Conservation (phyloP, 2,888 invertebrate species). For the Thera obeliscata region DNA sequence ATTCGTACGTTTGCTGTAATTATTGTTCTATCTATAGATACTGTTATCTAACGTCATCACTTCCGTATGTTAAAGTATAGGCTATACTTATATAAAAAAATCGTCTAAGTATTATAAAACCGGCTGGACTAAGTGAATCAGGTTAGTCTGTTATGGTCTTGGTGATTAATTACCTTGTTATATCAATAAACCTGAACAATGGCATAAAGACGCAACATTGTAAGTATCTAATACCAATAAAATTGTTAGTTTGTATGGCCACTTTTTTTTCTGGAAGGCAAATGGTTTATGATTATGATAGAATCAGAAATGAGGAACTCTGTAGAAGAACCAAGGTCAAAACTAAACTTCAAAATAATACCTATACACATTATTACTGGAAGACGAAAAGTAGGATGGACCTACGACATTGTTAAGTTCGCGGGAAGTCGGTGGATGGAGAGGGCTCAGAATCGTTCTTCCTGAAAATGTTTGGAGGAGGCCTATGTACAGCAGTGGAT, state of each 20-base stretch:
- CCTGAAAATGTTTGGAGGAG: too few species aligned
- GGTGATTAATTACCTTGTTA: conserved; percentile 10
- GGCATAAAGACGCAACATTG: neutral
- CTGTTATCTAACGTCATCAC: conserved; percentile 6
- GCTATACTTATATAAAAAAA: conserved; percentile 25
- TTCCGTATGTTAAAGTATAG: conserved; percentile 23
- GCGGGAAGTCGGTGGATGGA: too few species aligned
- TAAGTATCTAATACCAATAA: neutral
- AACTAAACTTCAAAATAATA: too few species aligned
- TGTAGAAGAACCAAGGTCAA: too few species aligned
- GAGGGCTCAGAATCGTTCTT: too few species aligned
- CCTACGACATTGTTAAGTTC: too few species aligned
- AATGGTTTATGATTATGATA: too few species aligned
- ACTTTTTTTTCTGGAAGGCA: neutral
- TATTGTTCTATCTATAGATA: neutral
- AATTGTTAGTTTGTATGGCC: neutral
- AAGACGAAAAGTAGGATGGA: too few species aligned
- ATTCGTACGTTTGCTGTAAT: too few species aligned
- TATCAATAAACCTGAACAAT: conserved; percentile 15
- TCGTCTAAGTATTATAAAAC: conserved; percentile 18
- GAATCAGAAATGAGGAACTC: too few species aligned
- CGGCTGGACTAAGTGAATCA: conserved; percentile 6
- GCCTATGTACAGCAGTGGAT: too few species aligned
- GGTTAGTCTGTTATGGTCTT: neutral
- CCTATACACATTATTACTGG: too few species aligned